Conservation (phyloP, 2,888 invertebrate genomes). For the Blastobasis lacticolella region DNA sequence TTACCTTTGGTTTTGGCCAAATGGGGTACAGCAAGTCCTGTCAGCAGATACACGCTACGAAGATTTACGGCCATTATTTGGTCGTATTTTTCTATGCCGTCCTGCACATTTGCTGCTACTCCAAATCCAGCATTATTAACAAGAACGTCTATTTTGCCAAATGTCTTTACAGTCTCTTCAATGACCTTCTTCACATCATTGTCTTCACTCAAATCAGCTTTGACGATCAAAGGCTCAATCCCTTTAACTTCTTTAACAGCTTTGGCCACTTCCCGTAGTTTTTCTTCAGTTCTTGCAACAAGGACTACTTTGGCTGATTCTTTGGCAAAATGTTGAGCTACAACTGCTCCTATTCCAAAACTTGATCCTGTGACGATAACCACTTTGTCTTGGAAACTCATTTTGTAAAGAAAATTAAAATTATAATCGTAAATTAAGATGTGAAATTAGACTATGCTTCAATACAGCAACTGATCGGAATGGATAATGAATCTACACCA, state of each 20-base stretch:
- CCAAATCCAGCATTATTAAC: slow-evolving; percentile 19
- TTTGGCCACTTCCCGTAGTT: slow-evolving; percentile 12
- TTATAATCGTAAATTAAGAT: no score
- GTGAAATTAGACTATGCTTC: no score
- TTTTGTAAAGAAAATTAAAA: background rate
- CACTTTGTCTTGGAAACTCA: slow-evolving; percentile 10
- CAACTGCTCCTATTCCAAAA: slow-evolving; percentile 18
- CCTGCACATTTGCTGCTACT: slow-evolving; percentile 5
- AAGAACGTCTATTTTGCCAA: slow-evolving; percentile 17
- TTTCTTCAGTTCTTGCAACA: slow-evolving; percentile 14
- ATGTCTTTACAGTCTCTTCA: slow-evolving; percentile 13
- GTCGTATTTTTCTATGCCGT: slow-evolving; percentile 15
- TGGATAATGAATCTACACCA: no score
- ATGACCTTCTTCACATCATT: slow-evolving; percentile 14
- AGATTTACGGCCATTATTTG: slow-evolving; percentile 14
- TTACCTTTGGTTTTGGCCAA: slow-evolving; percentile 18
- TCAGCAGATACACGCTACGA: slow-evolving; percentile 15
- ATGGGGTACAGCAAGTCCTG: slow-evolving; percentile 11
- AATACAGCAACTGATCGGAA: no score
- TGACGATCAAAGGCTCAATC: slow-evolving; percentile 9
- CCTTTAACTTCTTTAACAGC: slow-evolving; percentile 9
- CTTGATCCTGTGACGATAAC: slow-evolving; percentile 17
- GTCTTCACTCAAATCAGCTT: slow-evolving; percentile 14
- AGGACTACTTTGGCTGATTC: slow-evolving; percentile 15
- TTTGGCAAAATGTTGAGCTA: slow-evolving; percentile 14